These are phyloP conservation scores for Drosophila lacteicornis DNA, from an alignment of 1,140 invertebrate genomes.

Conservation along the genomic window DNA sequence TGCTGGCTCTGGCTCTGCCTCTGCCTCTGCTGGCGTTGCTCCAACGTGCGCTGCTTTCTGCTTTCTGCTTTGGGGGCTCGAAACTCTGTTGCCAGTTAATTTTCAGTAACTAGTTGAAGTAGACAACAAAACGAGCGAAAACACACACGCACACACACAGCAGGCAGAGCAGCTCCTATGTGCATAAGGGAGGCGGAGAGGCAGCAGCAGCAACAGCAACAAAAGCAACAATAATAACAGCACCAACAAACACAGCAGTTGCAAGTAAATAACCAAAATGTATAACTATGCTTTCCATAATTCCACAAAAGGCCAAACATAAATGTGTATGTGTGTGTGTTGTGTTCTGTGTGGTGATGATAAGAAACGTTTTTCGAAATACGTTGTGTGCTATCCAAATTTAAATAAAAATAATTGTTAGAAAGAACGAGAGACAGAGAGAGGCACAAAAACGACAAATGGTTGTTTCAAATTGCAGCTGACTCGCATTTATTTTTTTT, in stretches of 20 bases:
- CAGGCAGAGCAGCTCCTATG: conserved; percentile 8
- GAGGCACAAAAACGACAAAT: conserved; percentile 5
- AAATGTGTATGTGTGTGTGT: conserved; percentile 10
- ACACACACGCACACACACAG: conserved; percentile 19
- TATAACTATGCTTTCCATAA: conserved; percentile 10
- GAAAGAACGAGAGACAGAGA: not conserved
- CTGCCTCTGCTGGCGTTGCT: conserved; percentile 45
- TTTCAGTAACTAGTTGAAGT: conserved; percentile 82
- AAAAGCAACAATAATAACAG: conserved; percentile 8
- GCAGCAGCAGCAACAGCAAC: conserved; percentile 26
- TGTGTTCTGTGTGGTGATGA: not conserved
- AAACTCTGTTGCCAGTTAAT: conserved; percentile 81
- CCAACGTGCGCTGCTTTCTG: conserved; percentile 59
- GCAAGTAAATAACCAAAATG: conserved; percentile 45
- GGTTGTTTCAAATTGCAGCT: conserved; percentile 29
- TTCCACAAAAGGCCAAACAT: conserved; percentile 16
- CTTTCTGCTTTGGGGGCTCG: conserved; percentile 68
- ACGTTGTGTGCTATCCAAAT: conserved; percentile 6
- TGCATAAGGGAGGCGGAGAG: conserved; percentile 41
- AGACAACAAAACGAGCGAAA: conserved; percentile 72
- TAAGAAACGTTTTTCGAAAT: conserved; percentile 5
- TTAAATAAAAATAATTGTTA: conserved; percentile 13
- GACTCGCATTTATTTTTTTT: conserved; percentile 17
- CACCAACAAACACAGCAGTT: conserved; percentile 17
- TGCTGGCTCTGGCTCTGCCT: conserved; percentile 15